These are phyloP conservation scores for Aethina tumida DNA, from an alignment of 1,140 invertebrate species.

Conservation along the genomic window DNA sequence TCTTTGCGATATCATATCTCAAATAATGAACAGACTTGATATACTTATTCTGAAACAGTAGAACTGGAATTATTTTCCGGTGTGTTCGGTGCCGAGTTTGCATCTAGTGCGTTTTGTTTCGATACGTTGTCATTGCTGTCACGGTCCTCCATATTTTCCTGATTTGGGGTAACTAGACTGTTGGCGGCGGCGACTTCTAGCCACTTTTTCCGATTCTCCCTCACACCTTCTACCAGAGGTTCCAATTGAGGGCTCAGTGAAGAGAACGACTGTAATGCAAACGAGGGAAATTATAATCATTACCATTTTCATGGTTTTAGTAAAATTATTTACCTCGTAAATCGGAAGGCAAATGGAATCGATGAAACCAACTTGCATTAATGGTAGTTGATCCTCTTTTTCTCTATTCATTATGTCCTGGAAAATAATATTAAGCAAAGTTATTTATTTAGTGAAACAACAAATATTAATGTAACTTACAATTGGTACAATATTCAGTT, in stretches of 20 bases:
- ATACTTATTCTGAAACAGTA: slow-evolving; percentile 12
- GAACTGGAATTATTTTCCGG: slow-evolving; percentile 12
- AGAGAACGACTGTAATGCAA: slow-evolving; percentile 65
- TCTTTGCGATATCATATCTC: slow-evolving; percentile 4
- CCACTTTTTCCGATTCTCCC: slow-evolving; percentile 75
- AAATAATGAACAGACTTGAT: neutral
- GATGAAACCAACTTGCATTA: slow-evolving; percentile 95
- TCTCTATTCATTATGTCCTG: slow-evolving; percentile 95
- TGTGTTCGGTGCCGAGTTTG: slow-evolving; percentile 7
- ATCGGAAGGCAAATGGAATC: slow-evolving; percentile 92
- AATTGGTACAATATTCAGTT: slow-evolving; percentile 78
- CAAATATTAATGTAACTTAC: slow-evolving; percentile 43
- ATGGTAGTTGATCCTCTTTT: slow-evolving; percentile 87
- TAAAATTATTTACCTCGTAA: slow-evolving; percentile 64
- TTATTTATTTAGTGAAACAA: neutral
- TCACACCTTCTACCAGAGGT: slow-evolving; percentile 76
- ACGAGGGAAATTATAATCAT: slow-evolving; percentile 1
- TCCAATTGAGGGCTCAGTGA: slow-evolving; percentile 63
- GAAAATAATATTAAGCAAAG: slow-evolving; percentile 32
- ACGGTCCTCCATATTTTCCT: slow-evolving; percentile 15
- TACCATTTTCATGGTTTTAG: slow-evolving; percentile 3
- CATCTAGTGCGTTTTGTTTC: slow-evolving; percentile 23
- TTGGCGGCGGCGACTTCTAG: slow-evolving; percentile 50
- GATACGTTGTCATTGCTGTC: slow-evolving; percentile 33
- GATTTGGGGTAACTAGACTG: slow-evolving; percentile 20